Evolutionary conservation across 2,113 vertebrate genomes (phyloP), one percentile per base, ranked within the genome.

Genomic region (Prolemur simus): DNA sequence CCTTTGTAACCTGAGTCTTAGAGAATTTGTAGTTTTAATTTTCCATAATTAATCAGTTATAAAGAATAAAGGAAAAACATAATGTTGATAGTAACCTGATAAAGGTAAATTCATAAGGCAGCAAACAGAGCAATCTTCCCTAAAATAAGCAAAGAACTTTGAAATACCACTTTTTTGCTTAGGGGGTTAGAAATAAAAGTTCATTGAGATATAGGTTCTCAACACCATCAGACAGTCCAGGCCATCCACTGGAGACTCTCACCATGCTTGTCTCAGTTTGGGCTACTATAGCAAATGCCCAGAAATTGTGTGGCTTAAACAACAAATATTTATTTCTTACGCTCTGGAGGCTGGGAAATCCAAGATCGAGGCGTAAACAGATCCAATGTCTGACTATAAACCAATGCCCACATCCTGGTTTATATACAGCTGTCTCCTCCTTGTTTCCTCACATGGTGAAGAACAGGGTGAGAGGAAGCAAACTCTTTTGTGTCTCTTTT

Each of bases 191-290:
- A 17, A 93, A 34, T 56, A 17, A 25, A 29, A 49, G 25, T 56
- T 80, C 52, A 25, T 18, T 85, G 23, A 56, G 23, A 47, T 14
- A 27, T 11, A 56, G 4, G 4, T 25, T 25, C 37, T 86, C 29
- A 21, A 32, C 32, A 68, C 37, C 14, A 69, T 47, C 1, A 5
- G 18, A 32, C 10, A 29, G 49, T 14, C 10, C 32, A 37, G 8
- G 4, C 2, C 3, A 15, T 69, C 1, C 1, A 37, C 6, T 21
- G 2, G 3, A 23, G 27, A 58, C 2, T n/a, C 45, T 15, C 5
- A 20, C 52, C 23, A 52, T 32, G 45, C 1, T 68, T 68, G 4
- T 42, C 15, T 77, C 9, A 14, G 15, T 78, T 34, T 17, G 20
- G 60, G 27, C 6, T 23, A n/a, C n/a, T 15, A 3, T 42, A 80